Base-by-base conservation (phyloP, 1,140 invertebrate species). In the Euwallacea similis region DNA sequence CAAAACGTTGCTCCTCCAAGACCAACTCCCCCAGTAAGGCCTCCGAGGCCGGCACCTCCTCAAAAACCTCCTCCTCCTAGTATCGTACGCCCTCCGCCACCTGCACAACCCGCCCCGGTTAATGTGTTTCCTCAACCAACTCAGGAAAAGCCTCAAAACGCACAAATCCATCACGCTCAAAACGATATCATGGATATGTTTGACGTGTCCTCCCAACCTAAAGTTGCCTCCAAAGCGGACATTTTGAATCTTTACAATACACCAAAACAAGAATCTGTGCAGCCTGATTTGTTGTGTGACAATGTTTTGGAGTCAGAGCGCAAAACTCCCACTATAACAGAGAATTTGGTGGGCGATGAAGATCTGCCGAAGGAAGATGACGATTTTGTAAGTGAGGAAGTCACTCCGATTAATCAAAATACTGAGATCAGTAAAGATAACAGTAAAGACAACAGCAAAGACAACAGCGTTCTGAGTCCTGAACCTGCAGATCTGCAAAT, bases 231-330 rank as follows among this genome's bases (percentile, higher is more conserved):
- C 13, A 89, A 87, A 69, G 86, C 88, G 77, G 88, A 86, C 69
- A 89, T 89, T 50, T 77, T 89, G 21, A 89, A 87, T 79, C 80
- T 89, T n/a, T 89, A 88, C 71, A 85, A 87, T 15, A 82, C 84
- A 69, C 83, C 84, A 73, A 83, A 83, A 73, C 74, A 76, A 61
- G 82, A 83, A 76, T 81, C 83, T 11, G 79, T 79, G 42, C 76
- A 73, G 42, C 73, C 75, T 7, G 81, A 83, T 75, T 72, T 82
- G 10, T 72, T 82, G 7, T 79, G 69, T 62, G 78, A 81, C 69
- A 74, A 69, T 33, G 69, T 64, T 7, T n/a, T 78, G 9, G 79
- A 80, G 64, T 59, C 77, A 13, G 68, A 77, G 7, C 74, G 74
- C 42, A 69, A 50, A 60, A 59, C 69, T 0, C 69, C 69, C 2